phyloP scores from a whole-genome alignment of 2,888 invertebrate genomes.

The Microdon myrmicae region DNA sequence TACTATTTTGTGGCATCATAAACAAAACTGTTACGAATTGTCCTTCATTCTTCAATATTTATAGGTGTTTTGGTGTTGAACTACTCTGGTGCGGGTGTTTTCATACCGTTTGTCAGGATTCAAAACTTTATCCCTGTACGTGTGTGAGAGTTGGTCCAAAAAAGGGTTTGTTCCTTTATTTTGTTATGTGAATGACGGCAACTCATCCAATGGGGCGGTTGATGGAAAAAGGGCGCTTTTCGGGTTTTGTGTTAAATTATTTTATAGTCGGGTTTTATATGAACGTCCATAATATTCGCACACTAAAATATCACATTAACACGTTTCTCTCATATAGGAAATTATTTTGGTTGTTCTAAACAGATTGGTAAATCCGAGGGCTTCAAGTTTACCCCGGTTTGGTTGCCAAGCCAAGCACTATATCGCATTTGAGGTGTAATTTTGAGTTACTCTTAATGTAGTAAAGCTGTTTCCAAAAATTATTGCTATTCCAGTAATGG shows the following conservation, averaged over 20 bases:
- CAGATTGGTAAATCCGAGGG: conserved; percentile 40
- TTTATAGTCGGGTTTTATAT: conserved; percentile 44
- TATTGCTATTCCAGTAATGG: conserved; percentile 26
- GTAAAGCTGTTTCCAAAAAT: conserved; percentile 44
- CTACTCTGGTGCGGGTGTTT: conserved; percentile 23
- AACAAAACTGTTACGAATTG: conserved; percentile 51
- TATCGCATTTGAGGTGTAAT: conserved; percentile 29
- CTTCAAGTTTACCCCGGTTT: conserved; percentile 7
- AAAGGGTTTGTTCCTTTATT: conserved; percentile 24
- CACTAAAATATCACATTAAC: conserved; percentile 42
- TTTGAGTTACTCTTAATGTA: conserved; percentile 34
- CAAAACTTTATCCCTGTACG: too few relatives aligned
- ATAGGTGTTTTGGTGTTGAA: conserved; percentile 38
- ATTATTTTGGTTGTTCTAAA: conserved; percentile 36
- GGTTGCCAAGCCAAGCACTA: conserved; percentile 1
- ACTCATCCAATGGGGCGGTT: conserved; percentile 20
- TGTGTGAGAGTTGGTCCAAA: conserved; percentile 20
- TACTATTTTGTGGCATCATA: conserved; percentile 33
- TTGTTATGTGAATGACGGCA: too few relatives aligned
- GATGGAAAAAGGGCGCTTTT: conserved; percentile 26
- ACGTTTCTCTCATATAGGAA: conserved; percentile 42
- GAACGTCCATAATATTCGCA: conserved; percentile 37
- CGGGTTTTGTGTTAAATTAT: conserved; percentile 39
- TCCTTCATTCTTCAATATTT: conserved; percentile 50
- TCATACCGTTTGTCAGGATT: too few relatives aligned